Conservation (phyloP, 2,113 vertebrate species). For the Alaudala cheleensis region DNA sequence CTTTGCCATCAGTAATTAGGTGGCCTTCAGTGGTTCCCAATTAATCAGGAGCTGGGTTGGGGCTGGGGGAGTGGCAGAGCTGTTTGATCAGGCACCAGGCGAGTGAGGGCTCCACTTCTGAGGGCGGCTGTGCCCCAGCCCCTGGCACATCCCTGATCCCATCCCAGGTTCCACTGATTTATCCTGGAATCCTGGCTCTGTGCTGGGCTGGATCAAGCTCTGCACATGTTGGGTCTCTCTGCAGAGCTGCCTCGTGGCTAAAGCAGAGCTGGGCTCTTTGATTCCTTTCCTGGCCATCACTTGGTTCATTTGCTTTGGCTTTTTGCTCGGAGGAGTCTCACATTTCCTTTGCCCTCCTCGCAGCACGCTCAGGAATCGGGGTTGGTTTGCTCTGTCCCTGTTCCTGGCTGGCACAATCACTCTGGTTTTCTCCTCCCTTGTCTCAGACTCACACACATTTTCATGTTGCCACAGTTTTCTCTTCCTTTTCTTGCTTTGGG, state of each 20-base stretch:
- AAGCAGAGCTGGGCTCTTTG: not conserved
- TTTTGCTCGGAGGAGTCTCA: not conserved
- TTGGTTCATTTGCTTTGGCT: rapidly evolving
- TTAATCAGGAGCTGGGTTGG: not conserved
- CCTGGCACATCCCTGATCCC: not conserved
- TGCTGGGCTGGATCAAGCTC: not conserved
- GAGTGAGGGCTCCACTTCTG: not conserved
- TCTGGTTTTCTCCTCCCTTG: not conserved
- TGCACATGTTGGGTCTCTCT: rapidly evolving
- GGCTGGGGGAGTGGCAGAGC: not conserved
- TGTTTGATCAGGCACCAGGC: not conserved
- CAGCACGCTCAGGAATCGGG: rapidly evolving
- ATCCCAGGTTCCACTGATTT: not conserved
- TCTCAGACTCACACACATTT: not conserved
- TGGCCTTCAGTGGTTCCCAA: not conserved
- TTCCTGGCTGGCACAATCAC: not conserved
- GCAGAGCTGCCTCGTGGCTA: not conserved
- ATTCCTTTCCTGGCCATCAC: not conserved
- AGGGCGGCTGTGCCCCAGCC: not conserved
- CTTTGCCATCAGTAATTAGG: not conserved
- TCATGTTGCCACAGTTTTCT: not conserved
- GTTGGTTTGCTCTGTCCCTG: not conserved
- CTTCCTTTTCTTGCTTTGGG: not conserved
- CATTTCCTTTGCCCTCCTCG: rapidly evolving
- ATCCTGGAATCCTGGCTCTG: rapidly evolving